A percentile compares a stretch with the other conserved stretches of the same genome.
Conservation (phyloP, 1,140 invertebrate species). For the Oedothorax gibbosus region DNA sequence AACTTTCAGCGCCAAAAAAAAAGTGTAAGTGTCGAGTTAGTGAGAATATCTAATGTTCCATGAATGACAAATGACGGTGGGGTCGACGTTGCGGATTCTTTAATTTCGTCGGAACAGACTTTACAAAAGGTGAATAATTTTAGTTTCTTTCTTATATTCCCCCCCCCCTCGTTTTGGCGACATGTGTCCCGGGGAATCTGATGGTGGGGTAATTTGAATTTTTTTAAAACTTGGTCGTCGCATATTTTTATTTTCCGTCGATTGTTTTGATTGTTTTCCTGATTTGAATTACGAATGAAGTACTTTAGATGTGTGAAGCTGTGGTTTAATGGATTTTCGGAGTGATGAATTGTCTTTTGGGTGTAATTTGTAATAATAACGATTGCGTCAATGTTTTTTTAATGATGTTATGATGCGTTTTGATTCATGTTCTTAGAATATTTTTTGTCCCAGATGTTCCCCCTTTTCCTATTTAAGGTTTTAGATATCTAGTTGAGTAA, state of each 20-base stretch:
- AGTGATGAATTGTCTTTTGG: neutral
- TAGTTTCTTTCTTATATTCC: neutral
- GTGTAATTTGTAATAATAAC: neutral
- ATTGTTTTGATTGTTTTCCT: neutral
- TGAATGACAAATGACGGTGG: slow-evolving; percentile 52
- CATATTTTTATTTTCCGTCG: neutral
- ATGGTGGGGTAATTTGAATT: neutral
- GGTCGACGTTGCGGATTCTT: slow-evolving; percentile 33
- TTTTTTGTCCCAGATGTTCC: too few relatives aligned
- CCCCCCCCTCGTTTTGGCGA: neutral
- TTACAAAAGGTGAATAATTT: slow-evolving; percentile 34
- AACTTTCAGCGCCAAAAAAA: neutral
- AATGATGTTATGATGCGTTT: too few relatives aligned
- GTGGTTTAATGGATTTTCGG: neutral
- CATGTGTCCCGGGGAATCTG: slow-evolving; percentile 6
- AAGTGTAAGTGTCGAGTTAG: slow-evolving; percentile 25
- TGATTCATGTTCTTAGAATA: too few relatives aligned
- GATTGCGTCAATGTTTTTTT: too few relatives aligned
- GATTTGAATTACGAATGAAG: neutral
- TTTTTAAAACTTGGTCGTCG: neutral
- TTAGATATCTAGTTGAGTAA: too few relatives aligned
- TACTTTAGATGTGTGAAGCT: neutral
- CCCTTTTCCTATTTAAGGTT: too few relatives aligned
- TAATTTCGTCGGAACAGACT: slow-evolving; percentile 33
- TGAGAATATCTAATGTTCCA: slow-evolving; percentile 49